Percentiles rank a stretch among this genome's conserved stretches.
Evolutionary conservation across 2,113 vertebrate genomes (phyloP).

Genomic region (Pterocles orientalis): DNA sequence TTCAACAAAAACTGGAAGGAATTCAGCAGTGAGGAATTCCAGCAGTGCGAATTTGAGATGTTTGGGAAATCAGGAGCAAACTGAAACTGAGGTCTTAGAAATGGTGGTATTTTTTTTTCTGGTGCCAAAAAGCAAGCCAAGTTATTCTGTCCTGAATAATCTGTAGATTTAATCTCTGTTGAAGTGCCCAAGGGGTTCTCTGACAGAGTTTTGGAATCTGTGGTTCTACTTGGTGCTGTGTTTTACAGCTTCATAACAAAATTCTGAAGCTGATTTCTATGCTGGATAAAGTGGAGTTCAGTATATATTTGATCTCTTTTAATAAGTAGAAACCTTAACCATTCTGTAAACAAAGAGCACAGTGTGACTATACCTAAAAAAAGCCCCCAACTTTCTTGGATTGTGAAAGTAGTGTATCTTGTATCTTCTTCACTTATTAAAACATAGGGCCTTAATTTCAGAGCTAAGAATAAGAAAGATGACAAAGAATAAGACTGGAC

Average conservation of each 20-base stretch:
- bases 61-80: constrained; percentile 67
- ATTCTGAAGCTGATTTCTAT: constrained; percentile 21
- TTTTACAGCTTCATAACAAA: constrained; percentile 62
- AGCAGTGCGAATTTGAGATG: constrained; percentile 59
- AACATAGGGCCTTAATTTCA: constrained; percentile 53
- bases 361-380: constrained; percentile 11
- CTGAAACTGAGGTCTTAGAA: constrained; percentile 62
- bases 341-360: constrained; percentile 41
- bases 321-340: constrained; percentile 49
- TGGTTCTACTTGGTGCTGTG: constrained; percentile 28
- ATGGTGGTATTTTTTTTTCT: constrained; percentile 48
- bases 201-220: constrained; percentile 61
- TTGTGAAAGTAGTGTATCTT: constrained; percentile 35
- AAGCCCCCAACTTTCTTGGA: neutral
- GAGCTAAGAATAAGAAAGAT: constrained; percentile 25
- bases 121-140: constrained; percentile 42
- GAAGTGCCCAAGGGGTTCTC: constrained; percentile 56
- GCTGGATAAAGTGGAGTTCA: constrained; percentile 13
- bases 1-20: constrained; percentile 48
- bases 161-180: constrained; percentile 63
- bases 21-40: constrained; percentile 49
- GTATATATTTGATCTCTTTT: constrained; percentile 41
- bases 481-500: constrained; percentile 9
- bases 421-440: constrained; percentile 59
- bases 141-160: constrained; percentile 61